These are phyloP conservation scores for Ctena decussata DNA, from an alignment of 2,888 invertebrate species.

Conservation along the genomic window DNA sequence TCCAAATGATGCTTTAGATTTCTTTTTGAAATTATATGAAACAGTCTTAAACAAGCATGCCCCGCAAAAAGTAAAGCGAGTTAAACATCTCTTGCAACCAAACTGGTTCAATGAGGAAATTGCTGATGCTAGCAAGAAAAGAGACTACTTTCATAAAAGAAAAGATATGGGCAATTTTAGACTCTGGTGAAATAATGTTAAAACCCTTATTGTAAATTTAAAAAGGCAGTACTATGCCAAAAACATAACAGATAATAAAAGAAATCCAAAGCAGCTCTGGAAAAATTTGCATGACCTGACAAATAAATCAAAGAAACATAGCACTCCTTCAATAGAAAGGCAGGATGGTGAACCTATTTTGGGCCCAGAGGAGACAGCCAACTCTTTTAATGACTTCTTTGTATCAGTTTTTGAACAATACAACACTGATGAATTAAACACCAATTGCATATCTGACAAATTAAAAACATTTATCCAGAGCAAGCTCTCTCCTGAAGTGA, in stretches of 20 bases:
- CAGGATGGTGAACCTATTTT: not conserved
- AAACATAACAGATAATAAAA: too few relatives aligned
- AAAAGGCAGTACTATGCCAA: not conserved
- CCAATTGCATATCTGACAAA: not conserved
- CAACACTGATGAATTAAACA: not conserved
- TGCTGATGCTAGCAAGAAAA: not conserved
- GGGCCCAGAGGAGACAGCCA: too few relatives aligned
- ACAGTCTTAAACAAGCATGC: slow-evolving; percentile 10
- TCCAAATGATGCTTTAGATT: too few relatives aligned
- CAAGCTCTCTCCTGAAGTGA: not conserved
- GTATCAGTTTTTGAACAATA: not conserved
- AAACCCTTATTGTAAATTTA: not conserved
- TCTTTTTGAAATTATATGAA: slow-evolving; percentile 15
- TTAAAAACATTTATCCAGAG: not conserved
- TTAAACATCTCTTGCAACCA: slow-evolving; percentile 16
- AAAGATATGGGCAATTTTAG: not conserved
- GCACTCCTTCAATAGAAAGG: not conserved
- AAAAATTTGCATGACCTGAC: too few relatives aligned
- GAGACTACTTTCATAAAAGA: not conserved
- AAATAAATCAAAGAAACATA: not conserved
- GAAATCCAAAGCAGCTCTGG: too few relatives aligned
- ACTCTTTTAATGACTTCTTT: too few relatives aligned
- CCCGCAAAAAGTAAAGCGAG: not conserved
- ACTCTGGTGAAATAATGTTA: not conserved
- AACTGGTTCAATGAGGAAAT: not conserved